phyloP scores from a whole-genome alignment of 2,888 invertebrate species.

The Ornithoptera priamus region DNA sequence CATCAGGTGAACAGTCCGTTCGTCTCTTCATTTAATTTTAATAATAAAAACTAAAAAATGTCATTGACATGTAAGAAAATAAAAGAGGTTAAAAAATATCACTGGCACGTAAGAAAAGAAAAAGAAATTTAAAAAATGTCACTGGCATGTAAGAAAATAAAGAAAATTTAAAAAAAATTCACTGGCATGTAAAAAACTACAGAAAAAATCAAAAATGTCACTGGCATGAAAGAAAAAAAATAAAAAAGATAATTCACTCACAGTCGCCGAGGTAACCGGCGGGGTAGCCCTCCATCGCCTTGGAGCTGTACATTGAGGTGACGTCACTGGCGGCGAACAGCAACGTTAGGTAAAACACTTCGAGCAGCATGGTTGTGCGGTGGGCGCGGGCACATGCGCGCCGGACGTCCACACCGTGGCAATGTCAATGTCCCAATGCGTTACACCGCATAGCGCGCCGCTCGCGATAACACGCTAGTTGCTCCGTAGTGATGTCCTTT shows the following conservation, averaged over 20 bases:
- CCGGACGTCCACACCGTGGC: conserved; percentile 30
- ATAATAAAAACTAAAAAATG: too few relatives aligned
- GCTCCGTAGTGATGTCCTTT: not conserved
- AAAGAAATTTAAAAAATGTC: too few relatives aligned
- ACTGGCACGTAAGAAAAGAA: too few relatives aligned
- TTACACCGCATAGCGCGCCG: conserved; percentile 1
- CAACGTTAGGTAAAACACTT: conserved; percentile 22
- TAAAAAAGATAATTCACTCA: conserved; percentile 43
- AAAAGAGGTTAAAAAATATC: too few relatives aligned
- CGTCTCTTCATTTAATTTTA: too few relatives aligned
- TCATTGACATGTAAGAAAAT: too few relatives aligned
- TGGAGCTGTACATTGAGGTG: conserved; percentile 47
- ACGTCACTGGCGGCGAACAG: conserved; percentile 36
- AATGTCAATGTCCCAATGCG: conserved; percentile 36
- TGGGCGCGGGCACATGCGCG: not conserved
- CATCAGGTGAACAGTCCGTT: too few relatives aligned
- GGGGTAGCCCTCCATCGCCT: conserved; percentile 55
- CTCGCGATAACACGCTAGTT: not conserved
- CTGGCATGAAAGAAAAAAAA: not conserved
- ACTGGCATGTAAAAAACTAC: too few relatives aligned
- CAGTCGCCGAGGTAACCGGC: conserved; percentile 57
- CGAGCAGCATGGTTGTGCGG: conserved; percentile 15
- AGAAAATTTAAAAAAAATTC: too few relatives aligned
- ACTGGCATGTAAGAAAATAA: too few relatives aligned
- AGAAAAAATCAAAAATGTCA: too few relatives aligned